Evolutionary conservation across 37 sponge, comb jelly and placozoan genomes (phyloP), one percentile per base, ranked within the genome.

Genomic region (Tethya wilhelma): DNA sequence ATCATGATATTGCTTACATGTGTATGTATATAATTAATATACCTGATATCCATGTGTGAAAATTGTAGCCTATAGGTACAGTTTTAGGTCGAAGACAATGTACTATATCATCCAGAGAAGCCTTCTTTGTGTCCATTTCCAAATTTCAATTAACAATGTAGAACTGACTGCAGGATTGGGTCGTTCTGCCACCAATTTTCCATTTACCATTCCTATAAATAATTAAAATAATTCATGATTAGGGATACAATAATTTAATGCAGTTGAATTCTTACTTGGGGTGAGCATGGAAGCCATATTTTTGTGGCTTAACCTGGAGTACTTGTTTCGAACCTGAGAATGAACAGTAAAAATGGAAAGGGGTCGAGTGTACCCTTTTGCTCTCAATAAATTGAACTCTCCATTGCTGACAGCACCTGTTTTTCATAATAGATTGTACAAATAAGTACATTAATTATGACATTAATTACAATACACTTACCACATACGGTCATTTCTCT

Each of bases 361-460:
- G 12, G 85, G 78, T 9, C 78, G 68, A 20, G 77, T 74, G 59
- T 75, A 70, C 2, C 84, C 84, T 29, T 65, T 73, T 11, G 36
- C 30, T 28, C 76, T 42, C 57, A 83, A 43, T 53, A 41, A 72
- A 34, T 81, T 81, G 33, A 81, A 81, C 36, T 81, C 83, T 7
- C 83, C 83, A 44, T 81, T 64, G 23, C 64, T 76, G 30, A 83
- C 67, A 22, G 65, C 60, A 2, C 85, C 85, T 84, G 34, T 30
- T 8, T 9, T 44, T 14, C 4, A 45, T 8, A 44, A 46, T 55
- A 42, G 8, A 17, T 42, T n/a, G 28, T 60, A n/a, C 7, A 29
- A 69, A 8, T 55, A 20, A 5, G 73, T 46, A 72, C 55, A 72
- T 45, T 9, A 45, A 75, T 34, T n/a, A 11, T 26, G 43, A 19